Conservation (phyloP, 2,113 vertebrate genomes). For the Clupea harengus region DNA sequence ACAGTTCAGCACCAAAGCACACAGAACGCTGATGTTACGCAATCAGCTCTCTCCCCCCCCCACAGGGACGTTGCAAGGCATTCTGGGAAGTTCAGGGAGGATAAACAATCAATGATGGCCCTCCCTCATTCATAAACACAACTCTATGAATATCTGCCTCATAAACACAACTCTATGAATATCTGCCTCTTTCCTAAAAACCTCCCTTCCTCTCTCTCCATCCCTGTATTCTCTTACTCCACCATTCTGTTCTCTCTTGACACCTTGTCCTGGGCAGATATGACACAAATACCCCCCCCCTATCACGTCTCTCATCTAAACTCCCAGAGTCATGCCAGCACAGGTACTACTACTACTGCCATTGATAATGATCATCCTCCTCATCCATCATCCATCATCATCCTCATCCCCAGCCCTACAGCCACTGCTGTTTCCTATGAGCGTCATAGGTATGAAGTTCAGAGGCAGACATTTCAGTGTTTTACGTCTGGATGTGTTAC, state of each 20-base stretch:
- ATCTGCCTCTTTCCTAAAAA: slow-evolving; percentile 16
- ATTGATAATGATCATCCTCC: background rate
- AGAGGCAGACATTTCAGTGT: background rate
- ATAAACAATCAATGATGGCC: slow-evolving; percentile 46
- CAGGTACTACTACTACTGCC: background rate
- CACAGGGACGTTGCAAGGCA: slow-evolving; percentile 34
- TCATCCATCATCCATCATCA: background rate
- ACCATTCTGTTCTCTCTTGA: background rate
- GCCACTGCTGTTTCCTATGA: background rate
- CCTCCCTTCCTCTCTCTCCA: background rate
- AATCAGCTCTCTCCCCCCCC: slow-evolving; percentile 28
- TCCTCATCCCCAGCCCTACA: background rate
- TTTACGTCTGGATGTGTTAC: background rate
- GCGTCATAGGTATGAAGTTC: background rate
- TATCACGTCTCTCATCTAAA: background rate
- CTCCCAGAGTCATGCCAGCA: background rate
- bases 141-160: slow-evolving; percentile 12
- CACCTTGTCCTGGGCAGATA: background rate
- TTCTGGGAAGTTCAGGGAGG: slow-evolving; percentile 43
- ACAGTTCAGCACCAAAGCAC: slow-evolving; percentile 52
- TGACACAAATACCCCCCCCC: background rate
- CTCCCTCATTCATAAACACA: slow-evolving; percentile 42
- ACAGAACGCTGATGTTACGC: slow-evolving; percentile 45
- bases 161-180: background rate
- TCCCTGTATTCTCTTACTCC: background rate